Evolutionary conservation across 2,888 invertebrate genomes (phyloP).

Genomic region (Yponomeuta plumbellus): DNA sequence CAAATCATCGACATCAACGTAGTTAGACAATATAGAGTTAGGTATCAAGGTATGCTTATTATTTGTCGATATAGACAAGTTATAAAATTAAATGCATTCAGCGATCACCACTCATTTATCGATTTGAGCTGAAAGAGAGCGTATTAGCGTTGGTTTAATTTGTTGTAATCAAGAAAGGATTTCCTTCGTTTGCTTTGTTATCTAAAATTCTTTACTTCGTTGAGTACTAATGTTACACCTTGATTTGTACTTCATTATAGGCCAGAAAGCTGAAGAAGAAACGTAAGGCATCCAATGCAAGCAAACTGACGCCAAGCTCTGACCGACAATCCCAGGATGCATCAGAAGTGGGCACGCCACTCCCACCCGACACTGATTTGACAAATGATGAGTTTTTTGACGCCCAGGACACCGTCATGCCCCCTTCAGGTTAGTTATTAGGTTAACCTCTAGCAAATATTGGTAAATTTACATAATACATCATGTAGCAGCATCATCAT

Average conservation of each 20-base stretch:
- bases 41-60: too few relatives aligned
- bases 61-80: too few relatives aligned
- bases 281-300: not conserved
- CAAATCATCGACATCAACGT: too few relatives aligned
- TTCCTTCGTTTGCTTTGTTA: not conserved
- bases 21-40: too few relatives aligned
- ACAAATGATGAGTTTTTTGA: slow-evolving; percentile 53
- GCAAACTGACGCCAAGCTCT: not conserved
- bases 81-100: too few relatives aligned
- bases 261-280: not conserved
- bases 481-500: too few relatives aligned
- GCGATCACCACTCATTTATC: too few relatives aligned
- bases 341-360: slow-evolving; percentile 19
- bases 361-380: slow-evolving; percentile 27
- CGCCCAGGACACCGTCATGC: slow-evolving; percentile 51
- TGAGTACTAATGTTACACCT: not conserved
- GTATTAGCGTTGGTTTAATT: too few relatives aligned
- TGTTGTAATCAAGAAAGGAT: too few relatives aligned
- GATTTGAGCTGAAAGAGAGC: too few relatives aligned
- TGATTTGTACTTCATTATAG: not conserved
- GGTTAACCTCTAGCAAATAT: too few relatives aligned
- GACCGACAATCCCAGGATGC: not conserved
- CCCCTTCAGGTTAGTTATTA: slow-evolving; percentile 9
- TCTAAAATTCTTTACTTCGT: not conserved
- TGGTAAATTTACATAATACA: too few relatives aligned